Evolutionary conservation across 2,888 invertebrate species (phyloP).

Genomic region (Acleris laterana): DNA sequence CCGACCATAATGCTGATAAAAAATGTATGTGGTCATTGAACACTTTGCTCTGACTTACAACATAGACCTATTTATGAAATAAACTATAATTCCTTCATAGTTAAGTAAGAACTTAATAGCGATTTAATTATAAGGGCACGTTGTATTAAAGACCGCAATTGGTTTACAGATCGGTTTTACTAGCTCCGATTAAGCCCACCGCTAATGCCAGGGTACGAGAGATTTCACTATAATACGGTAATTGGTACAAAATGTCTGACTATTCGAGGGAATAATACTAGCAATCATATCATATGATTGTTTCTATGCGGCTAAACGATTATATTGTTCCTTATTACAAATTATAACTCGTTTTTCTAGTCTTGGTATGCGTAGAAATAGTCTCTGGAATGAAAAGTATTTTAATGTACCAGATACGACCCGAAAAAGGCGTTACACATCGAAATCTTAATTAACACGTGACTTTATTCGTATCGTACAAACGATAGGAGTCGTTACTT

Average conservation of each 20-base stretch:
- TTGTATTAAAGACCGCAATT: slow-evolving; percentile 50
- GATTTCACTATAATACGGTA: slow-evolving; percentile 51
- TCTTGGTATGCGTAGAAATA: no score
- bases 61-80: no score
- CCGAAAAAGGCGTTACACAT: no score
- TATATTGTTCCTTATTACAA: not conserved
- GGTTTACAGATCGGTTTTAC: slow-evolving; percentile 55
- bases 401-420: no score
- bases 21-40: no score
- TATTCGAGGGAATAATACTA: slow-evolving; percentile 7
- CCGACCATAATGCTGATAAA: no score
- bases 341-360: no score
- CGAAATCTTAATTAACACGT: no score
- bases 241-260: slow-evolving; percentile 45
- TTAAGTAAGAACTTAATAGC: slow-evolving; percentile 12
- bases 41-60: no score
- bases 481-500: no score
- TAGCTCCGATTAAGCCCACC: slow-evolving; percentile 63
- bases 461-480: no score
- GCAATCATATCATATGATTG: not conserved
- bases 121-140: slow-evolving; percentile 23
- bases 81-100: not conserved
- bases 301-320: slow-evolving; percentile 3
- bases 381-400: not conserved
- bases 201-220: slow-evolving; percentile 52